phyloP scores from a whole-genome alignment of 2,797 vertebrate species.

The Melanotaenia trifasciata region DNA sequence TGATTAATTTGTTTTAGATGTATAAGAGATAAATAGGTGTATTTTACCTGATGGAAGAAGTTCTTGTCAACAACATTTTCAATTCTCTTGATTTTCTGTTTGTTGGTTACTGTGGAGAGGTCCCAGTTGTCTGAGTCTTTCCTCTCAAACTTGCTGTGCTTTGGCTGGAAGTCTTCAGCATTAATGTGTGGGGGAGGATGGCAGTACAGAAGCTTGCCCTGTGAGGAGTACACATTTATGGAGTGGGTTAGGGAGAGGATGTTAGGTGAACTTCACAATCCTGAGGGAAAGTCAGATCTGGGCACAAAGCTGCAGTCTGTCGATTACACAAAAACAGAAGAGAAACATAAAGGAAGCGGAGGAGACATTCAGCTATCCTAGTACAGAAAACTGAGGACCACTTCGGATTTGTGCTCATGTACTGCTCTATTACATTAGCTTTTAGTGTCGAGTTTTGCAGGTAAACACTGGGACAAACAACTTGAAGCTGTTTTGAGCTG shows the following conservation, averaged over 20 bases:
- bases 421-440: background rate
- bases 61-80: slow-evolving; percentile 94
- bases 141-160: slow-evolving; percentile 78
- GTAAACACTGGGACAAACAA: background rate
- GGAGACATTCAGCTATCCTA: background rate
- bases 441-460: background rate
- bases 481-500: background rate
- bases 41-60: slow-evolving; percentile 95
- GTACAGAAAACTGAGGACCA: background rate
- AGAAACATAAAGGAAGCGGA: background rate
- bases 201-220: slow-evolving; percentile 96
- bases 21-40: background rate
- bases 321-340: background rate
- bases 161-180: slow-evolving; percentile 89
- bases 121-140: slow-evolving; percentile 29
- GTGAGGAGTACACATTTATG: slow-evolving; percentile 20
- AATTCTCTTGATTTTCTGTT: slow-evolving; percentile 85
- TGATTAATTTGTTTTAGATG: background rate
- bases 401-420: background rate
- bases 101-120: slow-evolving; percentile 33
- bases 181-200: slow-evolving; percentile 90
- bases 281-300: background rate
- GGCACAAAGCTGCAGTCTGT: background rate
- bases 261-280: background rate
- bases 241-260: background rate